Evolutionary conservation across 2,113 vertebrate species (phyloP), one percentile per base, ranked within the genome.

Genomic region (Scomber japonicus): DNA sequence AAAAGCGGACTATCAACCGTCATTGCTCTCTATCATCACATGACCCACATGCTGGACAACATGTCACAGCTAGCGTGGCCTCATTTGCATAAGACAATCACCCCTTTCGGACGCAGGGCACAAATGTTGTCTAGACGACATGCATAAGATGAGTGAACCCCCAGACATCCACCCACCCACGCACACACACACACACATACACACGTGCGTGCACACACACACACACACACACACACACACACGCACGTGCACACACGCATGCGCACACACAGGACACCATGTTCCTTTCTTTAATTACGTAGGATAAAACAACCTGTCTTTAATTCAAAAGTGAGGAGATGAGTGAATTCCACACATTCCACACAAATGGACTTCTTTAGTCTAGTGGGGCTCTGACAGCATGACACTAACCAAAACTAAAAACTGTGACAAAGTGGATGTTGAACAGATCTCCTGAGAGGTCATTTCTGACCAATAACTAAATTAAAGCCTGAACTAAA

Each of bases 51-150:
- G 90, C 78, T 82, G 91, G 88, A 85, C 85, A 89, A 91, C 80
- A 30, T 93, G 94, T 94, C 94, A 92, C 91, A 75, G 78, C 80
- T 62, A 93, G 90, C 88, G 84, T 91, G 86, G 95, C 83, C 94
- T 93, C 86, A 96, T 97, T 96, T 97, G 96, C 96, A 96, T 96
- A 95, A 96, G 96, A 96, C 95, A 96, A 95, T 97, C 96, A 96
- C 93, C 92, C 93, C 86, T 91, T 89, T 71, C 87, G 94, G 91
- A 94, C 94, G 81, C 86, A 87, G 93, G 94, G 94, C 96, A 96
- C 77, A 86, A 94, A 95, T 97, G 95, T 96, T 96, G 96, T 97
- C 96, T 96, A 96, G 96, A 97, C 96, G 94, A 97, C 96, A 95
- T 95, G 94, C 94, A 95, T 97, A 92, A 68, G 94, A 96, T 94